Conservation (phyloP, 2,888 invertebrate genomes). For the Idaea dimidiata region DNA sequence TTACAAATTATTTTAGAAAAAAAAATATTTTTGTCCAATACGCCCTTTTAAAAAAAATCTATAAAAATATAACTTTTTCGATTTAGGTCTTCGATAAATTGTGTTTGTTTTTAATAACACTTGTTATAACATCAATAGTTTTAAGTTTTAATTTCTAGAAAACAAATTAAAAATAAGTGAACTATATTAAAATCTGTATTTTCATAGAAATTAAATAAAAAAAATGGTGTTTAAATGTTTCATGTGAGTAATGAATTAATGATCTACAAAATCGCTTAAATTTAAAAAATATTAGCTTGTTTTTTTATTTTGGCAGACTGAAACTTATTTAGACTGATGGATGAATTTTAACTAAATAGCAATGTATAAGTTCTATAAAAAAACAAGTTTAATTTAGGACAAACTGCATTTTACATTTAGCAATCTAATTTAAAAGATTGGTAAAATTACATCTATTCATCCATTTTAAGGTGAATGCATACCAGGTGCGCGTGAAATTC, state of each 20-base stretch:
- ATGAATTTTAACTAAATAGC: constrained; percentile 14
- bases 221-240: constrained; percentile 25
- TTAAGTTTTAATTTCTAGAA: background rate
- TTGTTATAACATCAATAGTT: background rate
- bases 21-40: background rate
- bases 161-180: background rate
- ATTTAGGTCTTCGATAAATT: background rate
- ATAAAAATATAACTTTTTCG: background rate
- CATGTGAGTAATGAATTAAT: constrained; percentile 10
- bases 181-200: constrained; percentile 22
- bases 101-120: background rate
- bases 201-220: constrained; percentile 2
- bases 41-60: background rate
- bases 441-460: background rate
- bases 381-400: background rate
- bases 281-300: constrained; percentile 10
- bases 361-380: constrained; percentile 20
- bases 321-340: constrained; percentile 28
- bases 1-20: background rate
- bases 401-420: background rate
- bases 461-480: background rate
- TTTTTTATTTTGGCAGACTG: constrained; percentile 30
- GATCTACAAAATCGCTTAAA: background rate
- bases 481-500: background rate
- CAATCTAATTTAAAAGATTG: background rate